These are phyloP conservation scores for Luehdorfia chinensis DNA, from an alignment of 1,140 invertebrate species.

Conservation along the genomic window DNA sequence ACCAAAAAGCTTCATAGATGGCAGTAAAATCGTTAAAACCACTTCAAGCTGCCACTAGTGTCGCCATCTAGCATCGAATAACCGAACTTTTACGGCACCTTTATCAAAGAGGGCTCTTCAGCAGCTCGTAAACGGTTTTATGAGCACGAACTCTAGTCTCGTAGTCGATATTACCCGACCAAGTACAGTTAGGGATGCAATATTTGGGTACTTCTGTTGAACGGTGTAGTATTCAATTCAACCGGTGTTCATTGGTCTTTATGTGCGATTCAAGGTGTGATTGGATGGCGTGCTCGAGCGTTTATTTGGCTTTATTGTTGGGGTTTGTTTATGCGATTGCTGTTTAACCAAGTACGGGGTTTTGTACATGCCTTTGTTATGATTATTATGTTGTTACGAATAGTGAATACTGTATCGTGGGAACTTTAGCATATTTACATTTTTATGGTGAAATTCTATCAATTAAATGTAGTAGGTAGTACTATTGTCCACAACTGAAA, in stretches of 20 bases:
- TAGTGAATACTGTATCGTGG: slow-evolving; percentile 53
- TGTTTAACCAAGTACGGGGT: slow-evolving; percentile 73
- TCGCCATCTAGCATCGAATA: slow-evolving; percentile 72
- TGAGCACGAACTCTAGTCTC: slow-evolving; percentile 66
- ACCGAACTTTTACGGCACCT: slow-evolving; percentile 75
- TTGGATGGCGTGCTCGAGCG: slow-evolving; percentile 75
- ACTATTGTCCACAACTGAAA: slow-evolving; percentile 17
- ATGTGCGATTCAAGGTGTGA: slow-evolving; percentile 76
- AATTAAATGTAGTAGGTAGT: background rate
- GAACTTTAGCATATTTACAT: slow-evolving; percentile 28
- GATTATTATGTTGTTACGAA: slow-evolving; percentile 71
- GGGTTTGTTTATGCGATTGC: slow-evolving; percentile 77
- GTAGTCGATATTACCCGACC: slow-evolving; percentile 69
- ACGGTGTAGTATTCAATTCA: slow-evolving; percentile 66
- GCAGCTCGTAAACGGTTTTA: slow-evolving; percentile 76
- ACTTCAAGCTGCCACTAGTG: slow-evolving; percentile 69
- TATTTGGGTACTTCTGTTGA: slow-evolving; percentile 67
- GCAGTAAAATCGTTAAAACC: slow-evolving; percentile 69
- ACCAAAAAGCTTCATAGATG: slow-evolving; percentile 74
- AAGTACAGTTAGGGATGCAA: slow-evolving; percentile 62
- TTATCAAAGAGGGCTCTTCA: slow-evolving; percentile 75
- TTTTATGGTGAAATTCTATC: background rate
- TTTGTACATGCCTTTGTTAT: slow-evolving; percentile 72
- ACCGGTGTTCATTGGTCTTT: slow-evolving; percentile 73
- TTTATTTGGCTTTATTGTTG: slow-evolving; percentile 77